Evolutionary conservation across 2,113 vertebrate genomes (phyloP), one percentile per base, ranked within the genome.

Genomic region (Oophaga pumilio): DNA sequence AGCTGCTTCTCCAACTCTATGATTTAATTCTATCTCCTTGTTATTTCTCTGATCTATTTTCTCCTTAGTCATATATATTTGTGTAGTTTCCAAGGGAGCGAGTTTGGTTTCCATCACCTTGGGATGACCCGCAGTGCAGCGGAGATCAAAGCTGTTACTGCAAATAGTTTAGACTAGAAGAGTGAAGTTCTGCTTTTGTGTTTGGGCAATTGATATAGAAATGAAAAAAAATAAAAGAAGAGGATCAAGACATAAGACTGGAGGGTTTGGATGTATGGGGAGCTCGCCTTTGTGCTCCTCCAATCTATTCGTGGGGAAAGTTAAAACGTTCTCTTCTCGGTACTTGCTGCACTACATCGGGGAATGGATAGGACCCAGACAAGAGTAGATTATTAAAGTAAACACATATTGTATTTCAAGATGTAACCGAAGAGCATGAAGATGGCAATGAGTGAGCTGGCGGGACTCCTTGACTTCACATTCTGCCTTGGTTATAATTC

Each of bases 111-210:
- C 28, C 0, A 77, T 81, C 85, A 81, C 85, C 85, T 87, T 87
- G 85, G 77, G 85, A 80, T 43, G 77, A 87, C 85, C 85, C 43
- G 64, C 20, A 60, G 77, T 60, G 14, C 28, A 56, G 77, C 26
- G 20, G 10, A 60, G 66, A 87, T 71, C 85, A 87, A 82, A 87
- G 85, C 24, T 69, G 5, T 20, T 8, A 59, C 76, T 59, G 81
- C 62, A 80, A 73, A 71, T 59, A 71, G 66, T 73, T 81, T 87
- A 73, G 50, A 57, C 33, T 81, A 18, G n/a, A 49, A 73, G 77
- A 87, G 6, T 43, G 20, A 59, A 71, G 76, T 80, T 87, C 12
- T 87, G 18, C 52, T 71, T 82, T 87, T 87, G 85, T 87, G 85
- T 59, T 43, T 62, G 49, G 86, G 52, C 74, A 28, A 60, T 87